Percentiles rank a stretch among this genome's conserved stretches.
Conservation (phyloP, 1,140 invertebrate genomes). For the Trichoplusia ni region DNA sequence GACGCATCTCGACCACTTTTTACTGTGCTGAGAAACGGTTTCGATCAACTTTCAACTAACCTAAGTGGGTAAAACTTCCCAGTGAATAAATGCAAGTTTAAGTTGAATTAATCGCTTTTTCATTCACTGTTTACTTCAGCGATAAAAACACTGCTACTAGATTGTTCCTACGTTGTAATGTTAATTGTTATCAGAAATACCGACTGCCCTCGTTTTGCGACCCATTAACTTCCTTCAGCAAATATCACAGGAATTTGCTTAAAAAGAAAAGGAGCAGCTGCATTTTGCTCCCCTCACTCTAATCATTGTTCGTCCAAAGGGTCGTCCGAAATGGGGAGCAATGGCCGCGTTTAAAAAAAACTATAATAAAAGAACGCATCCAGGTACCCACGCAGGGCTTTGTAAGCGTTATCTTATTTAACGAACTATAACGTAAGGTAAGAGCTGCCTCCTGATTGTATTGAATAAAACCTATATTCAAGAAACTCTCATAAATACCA, state of each 20-base stretch:
- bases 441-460: no score
- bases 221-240: slow-evolving; percentile 49
- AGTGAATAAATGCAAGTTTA: slow-evolving; percentile 13
- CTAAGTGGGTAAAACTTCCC: slow-evolving; percentile 16
- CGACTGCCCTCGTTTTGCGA: slow-evolving; percentile 45
- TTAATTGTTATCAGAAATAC: slow-evolving; percentile 24
- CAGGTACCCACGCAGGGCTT: slow-evolving; percentile 63
- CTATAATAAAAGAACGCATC: slow-evolving; percentile 56
- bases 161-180: no score
- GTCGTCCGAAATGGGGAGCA: slow-evolving; percentile 73
- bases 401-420: slow-evolving; percentile 39
- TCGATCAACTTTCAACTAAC: slow-evolving; percentile 46
- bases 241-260: slow-evolving; percentile 53
- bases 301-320: slow-evolving; percentile 74
- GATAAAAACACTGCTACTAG: no score
- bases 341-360: slow-evolving; percentile 62
- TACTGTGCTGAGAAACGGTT: slow-evolving; percentile 41
- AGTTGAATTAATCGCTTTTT: no score
- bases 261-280: slow-evolving; percentile 76
- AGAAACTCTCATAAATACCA: no score
- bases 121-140: no score
- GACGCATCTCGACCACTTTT: slow-evolving; percentile 45
- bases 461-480: no score
- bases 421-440: not conserved
- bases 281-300: slow-evolving; percentile 66